A percentile compares a stretch with the other conserved stretches of the same genome.
These are phyloP conservation scores for Silurus glanis DNA, from an alignment of 2,113 vertebrate genomes.

Conservation along the genomic window DNA sequence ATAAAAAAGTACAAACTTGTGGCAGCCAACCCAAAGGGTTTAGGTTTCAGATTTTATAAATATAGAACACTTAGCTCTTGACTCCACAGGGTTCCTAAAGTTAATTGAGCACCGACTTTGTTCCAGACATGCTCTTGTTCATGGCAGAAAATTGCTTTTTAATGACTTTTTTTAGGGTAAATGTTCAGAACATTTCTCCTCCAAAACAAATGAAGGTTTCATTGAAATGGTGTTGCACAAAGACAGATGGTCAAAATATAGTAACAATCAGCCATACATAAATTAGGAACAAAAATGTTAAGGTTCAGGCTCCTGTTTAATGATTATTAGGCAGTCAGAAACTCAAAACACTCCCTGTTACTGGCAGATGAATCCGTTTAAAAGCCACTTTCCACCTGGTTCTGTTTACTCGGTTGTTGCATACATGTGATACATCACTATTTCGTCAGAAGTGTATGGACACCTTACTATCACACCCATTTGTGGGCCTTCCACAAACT, in stretches of 20 bases:
- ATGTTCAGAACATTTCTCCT: neutral
- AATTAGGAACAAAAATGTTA: neutral
- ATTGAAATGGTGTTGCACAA: neutral
- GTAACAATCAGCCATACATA: neutral
- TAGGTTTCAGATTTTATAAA: neutral
- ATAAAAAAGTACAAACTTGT: neutral
- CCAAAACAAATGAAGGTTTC: neutral
- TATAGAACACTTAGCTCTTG: neutral
- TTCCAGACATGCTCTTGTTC: conserved; percentile 11
- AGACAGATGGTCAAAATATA: neutral
- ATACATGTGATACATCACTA: neutral
- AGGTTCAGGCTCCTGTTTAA: neutral
- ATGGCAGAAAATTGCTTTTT: conserved; percentile 19
- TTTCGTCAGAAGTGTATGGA: neutral
- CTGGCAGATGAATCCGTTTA: neutral
- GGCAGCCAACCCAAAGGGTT: neutral
- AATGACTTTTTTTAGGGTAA: neutral
- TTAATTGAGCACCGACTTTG: conserved; percentile 14
- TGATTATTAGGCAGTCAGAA: neutral
- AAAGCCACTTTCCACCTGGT: neutral
- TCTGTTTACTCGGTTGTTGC: neutral
- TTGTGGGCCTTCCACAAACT: neutral
- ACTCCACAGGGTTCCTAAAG: conserved; percentile 11
- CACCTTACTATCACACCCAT: neutral
- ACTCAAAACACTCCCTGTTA: neutral